Evolutionary conservation across 2,113 vertebrate genomes (phyloP), one percentile per base, ranked within the genome.

Genomic region (Sarotherodon lohbergeri): DNA sequence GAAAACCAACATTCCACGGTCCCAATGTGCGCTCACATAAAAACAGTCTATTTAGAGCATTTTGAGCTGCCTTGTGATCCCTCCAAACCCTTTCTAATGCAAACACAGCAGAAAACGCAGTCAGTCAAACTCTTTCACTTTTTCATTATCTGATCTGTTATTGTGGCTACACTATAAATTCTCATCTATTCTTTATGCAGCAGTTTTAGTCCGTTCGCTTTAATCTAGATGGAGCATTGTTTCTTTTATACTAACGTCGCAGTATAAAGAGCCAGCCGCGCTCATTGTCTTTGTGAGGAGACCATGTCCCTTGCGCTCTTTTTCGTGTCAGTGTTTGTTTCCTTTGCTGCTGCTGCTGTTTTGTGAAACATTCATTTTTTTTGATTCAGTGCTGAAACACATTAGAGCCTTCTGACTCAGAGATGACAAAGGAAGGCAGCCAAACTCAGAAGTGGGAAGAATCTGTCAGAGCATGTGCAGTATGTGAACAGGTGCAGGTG

Each of bases 1-100:
- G 94, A 95, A 94, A 96, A 96, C 95, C 95, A 95, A 96, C 95
- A 96, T 96, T 96, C 96, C 95, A 93, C 52, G 92, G 93, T 96
- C 94, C 94, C 93, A 86, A 95, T 93, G 94, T 93, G 92, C 94
- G 36, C 91, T 93, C 95, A 88, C 92, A 94, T 95, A 93, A 95
- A 94, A 94, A 93, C 88, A 93, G 91, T 95, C 93, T 95, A 96
- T 95, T 95, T 94, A 89, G 90, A 95, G 94, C 91, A 88, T 94
- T 94, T 93, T 88, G 87, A 94, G 93, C 94, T 93, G 92, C 92
- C 93, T 90, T 90, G 93, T 95, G 93, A 94, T 94, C 93, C 93
- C 92, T 95, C 90, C 94, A 94, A 95, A 92, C 87, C 90, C 91
- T 92, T 93, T 95, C 94, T 93, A 95, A 96, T 95, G 95, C 95